phyloP scores from a whole-genome alignment of 2,797 vertebrate species.

The Mergus octosetaceus region DNA sequence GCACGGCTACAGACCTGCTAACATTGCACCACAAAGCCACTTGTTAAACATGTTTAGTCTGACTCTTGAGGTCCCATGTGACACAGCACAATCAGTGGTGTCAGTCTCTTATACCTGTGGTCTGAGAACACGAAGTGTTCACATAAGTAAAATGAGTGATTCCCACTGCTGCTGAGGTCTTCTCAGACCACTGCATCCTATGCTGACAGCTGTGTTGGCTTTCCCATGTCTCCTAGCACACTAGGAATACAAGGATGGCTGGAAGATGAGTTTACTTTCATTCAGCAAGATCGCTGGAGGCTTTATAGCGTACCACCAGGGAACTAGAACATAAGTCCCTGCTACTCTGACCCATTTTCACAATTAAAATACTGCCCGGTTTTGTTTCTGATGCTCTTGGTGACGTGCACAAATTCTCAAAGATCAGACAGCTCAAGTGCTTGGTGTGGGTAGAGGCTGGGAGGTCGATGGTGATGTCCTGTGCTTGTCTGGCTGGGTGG shows the following conservation, averaged over 20 bases:
- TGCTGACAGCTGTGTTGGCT: background rate
- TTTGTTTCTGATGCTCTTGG: background rate
- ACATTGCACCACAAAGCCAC: background rate
- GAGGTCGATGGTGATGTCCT: background rate
- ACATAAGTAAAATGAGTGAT: background rate
- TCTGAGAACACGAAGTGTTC: background rate
- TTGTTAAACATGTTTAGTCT: background rate
- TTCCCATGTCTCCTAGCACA: background rate
- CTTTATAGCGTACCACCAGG: background rate
- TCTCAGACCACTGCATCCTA: background rate
- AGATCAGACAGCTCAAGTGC: background rate
- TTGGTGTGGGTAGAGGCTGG: background rate
- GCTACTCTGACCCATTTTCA: background rate
- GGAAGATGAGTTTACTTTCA: background rate
- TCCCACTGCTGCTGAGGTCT: background rate
- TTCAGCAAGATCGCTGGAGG: background rate
- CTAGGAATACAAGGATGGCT: background rate
- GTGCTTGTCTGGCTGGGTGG: background rate
- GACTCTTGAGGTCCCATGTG: background rate
- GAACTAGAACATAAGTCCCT: background rate
- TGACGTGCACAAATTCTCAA: background rate
- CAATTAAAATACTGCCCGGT: background rate
- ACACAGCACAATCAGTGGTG: rapidly evolving
- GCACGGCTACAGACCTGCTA: background rate
- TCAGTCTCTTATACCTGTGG: background rate